phyloP scores from a whole-genome alignment of 2,888 invertebrate species.

The Dynastes hyllus region DNA sequence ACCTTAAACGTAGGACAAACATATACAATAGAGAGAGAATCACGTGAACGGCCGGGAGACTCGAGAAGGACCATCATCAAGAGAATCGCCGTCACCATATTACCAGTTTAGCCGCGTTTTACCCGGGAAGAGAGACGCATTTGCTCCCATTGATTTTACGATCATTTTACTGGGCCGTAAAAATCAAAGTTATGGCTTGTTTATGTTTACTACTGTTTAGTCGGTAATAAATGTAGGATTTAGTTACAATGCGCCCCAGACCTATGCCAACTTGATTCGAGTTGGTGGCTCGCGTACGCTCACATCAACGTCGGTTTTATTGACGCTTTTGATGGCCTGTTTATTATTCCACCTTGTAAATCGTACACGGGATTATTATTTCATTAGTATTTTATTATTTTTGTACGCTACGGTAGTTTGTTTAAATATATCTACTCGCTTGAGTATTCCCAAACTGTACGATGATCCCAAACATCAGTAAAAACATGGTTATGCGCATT shows the following conservation, averaged over 20 bases:
- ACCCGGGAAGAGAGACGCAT: constrained; percentile 58
- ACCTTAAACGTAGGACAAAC: constrained; percentile 58
- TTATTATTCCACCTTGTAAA: constrained; percentile 70
- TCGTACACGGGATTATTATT: constrained; percentile 66
- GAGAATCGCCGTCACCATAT: constrained; percentile 50
- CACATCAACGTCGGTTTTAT: constrained; percentile 70
- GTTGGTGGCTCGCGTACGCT: constrained; percentile 63
- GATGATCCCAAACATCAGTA: too few relatives aligned
- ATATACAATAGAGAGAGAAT: constrained; percentile 52
- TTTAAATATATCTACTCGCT: constrained; percentile 55
- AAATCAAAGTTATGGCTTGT: constrained; percentile 72
- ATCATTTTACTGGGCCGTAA: constrained; percentile 70
- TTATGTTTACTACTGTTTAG: constrained; percentile 72
- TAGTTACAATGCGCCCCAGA: constrained; percentile 65
- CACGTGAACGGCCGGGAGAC: constrained; percentile 21
- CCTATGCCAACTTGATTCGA: constrained; percentile 68
- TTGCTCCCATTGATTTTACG: constrained; percentile 71
- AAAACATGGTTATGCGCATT: not conserved
- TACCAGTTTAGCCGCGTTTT: constrained; percentile 49
- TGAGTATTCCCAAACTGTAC: constrained; percentile 18
- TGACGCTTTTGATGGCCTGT: constrained; percentile 69
- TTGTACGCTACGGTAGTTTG: constrained; percentile 59
- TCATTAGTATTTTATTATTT: constrained; percentile 65
- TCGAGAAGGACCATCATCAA: constrained; percentile 26
- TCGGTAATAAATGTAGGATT: constrained; percentile 70